These are phyloP conservation scores for Ophthalmolycus amberensis DNA, from an alignment of 2,113 vertebrate genomes.

Conservation along the genomic window DNA sequence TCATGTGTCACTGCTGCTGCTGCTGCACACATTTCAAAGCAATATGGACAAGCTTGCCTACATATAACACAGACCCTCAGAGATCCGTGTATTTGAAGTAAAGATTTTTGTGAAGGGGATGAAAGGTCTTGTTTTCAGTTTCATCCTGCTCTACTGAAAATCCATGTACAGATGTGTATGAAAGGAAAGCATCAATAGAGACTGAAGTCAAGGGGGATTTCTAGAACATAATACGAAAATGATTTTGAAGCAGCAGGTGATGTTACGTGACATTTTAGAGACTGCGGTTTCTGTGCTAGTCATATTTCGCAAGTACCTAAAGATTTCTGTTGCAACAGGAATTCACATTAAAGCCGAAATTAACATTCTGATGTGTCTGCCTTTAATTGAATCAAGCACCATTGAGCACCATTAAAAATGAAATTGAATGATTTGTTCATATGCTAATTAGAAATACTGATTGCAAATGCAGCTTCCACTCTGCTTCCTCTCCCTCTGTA, in stretches of 20 bases:
- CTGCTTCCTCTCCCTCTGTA: neutral
- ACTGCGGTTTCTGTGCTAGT: neutral
- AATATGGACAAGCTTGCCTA: neutral
- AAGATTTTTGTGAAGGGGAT: neutral
- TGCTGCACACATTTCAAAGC: slow-evolving; percentile 25
- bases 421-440: slow-evolving; percentile 43
- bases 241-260: neutral
- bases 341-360: slow-evolving; percentile 7
- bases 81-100: neutral
- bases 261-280: neutral
- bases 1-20: slow-evolving; percentile 20
- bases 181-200: neutral
- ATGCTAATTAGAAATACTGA: slow-evolving; percentile 52
- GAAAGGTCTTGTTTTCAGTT: neutral
- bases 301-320: neutral
- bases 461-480: slow-evolving; percentile 1
- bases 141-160: neutral
- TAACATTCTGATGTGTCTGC: neutral
- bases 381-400: slow-evolving; percentile 38
- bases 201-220: neutral
- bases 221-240: neutral
- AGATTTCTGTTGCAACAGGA: neutral
- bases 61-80: neutral
- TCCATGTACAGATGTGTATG: neutral
- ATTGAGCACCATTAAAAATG: slow-evolving; percentile 32